phyloP scores from a whole-genome alignment of 2,888 invertebrate species.

The Melanostoma scalare region DNA sequence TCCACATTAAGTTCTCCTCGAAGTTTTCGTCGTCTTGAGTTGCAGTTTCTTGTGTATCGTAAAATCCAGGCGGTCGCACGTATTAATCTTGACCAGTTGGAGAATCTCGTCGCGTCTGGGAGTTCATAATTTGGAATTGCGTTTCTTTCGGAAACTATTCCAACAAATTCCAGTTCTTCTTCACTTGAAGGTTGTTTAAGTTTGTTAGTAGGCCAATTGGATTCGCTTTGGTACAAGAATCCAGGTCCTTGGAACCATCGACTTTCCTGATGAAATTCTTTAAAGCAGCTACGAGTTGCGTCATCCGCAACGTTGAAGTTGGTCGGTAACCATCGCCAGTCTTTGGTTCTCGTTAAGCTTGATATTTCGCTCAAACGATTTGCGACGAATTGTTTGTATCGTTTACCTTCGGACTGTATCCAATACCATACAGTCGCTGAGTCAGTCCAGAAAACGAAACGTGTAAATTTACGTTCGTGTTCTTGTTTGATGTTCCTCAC shows the following conservation, averaged over 20 bases:
- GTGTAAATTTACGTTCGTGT: slow-evolving; percentile 21
- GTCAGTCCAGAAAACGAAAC: slow-evolving; percentile 70
- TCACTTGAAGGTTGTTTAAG: not conserved
- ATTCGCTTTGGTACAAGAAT: slow-evolving; percentile 4
- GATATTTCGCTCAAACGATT: slow-evolving; percentile 61
- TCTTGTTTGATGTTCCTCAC: slow-evolving; percentile 19
- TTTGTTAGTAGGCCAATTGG: slow-evolving; percentile 1
- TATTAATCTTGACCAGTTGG: not conserved
- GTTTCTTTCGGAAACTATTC: not conserved
- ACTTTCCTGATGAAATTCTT: not conserved
- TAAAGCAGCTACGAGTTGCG: slow-evolving; percentile 8
- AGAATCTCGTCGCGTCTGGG: slow-evolving; percentile 3
- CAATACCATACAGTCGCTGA: slow-evolving; percentile 31
- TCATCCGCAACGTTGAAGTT: slow-evolving; percentile 26
- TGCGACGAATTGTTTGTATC: slow-evolving; percentile 1
- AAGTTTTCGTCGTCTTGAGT: not conserved
- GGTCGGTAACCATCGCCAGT: slow-evolving; percentile 33
- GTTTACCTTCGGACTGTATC: not conserved
- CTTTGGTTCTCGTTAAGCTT: not conserved
- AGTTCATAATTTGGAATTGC: not conserved
- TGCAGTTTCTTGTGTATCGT: slow-evolving; percentile 1
- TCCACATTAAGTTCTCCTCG: not conserved
- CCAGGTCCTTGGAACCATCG: slow-evolving; percentile 15
- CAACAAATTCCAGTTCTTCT: not conserved
- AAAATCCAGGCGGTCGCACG: slow-evolving; percentile 3